Evolutionary conservation across 2,113 vertebrate genomes (phyloP).

Genomic region (Grantiella picta): DNA sequence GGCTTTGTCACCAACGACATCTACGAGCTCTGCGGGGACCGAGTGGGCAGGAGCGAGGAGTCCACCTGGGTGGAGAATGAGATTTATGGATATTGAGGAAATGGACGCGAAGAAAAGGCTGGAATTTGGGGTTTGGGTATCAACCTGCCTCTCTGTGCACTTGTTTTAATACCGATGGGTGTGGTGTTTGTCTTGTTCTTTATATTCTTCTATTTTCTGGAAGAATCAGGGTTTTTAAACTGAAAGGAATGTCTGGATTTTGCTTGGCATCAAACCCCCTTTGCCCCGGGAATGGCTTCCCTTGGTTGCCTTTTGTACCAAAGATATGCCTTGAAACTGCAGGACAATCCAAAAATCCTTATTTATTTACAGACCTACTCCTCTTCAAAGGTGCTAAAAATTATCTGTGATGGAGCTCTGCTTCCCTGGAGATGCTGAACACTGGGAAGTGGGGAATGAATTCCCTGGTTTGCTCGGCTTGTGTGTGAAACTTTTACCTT

Average conservation of each 20-base stretch:
- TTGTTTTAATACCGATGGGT: background rate
- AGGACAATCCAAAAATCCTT: background rate
- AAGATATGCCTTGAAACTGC: background rate
- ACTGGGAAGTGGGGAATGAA: background rate
- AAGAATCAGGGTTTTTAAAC: background rate
- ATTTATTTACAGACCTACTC: background rate
- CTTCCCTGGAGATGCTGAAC: background rate
- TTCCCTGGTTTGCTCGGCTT: background rate
- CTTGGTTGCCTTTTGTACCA: background rate
- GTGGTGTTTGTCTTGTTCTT: background rate
- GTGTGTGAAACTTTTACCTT: background rate
- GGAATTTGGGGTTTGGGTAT: background rate
- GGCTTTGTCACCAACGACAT: constrained; percentile 94
- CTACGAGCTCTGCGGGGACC: constrained; percentile 81
- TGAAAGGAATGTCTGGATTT: background rate
- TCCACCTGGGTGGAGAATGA: constrained; percentile 94
- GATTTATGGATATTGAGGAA: constrained; percentile 85
- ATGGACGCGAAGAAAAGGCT: background rate
- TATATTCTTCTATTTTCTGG: background rate
- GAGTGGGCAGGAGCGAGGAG: constrained; percentile 63
- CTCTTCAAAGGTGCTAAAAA: background rate
- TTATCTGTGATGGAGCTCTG: accelerated
- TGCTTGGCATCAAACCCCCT: background rate
- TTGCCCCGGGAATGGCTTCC: background rate
- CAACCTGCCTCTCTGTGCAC: background rate